Percentiles rank a stretch among this genome's conserved stretches.
Evolutionary conservation across 2,113 vertebrate species (phyloP).

Genomic region (Bombycilla garrulus): DNA sequence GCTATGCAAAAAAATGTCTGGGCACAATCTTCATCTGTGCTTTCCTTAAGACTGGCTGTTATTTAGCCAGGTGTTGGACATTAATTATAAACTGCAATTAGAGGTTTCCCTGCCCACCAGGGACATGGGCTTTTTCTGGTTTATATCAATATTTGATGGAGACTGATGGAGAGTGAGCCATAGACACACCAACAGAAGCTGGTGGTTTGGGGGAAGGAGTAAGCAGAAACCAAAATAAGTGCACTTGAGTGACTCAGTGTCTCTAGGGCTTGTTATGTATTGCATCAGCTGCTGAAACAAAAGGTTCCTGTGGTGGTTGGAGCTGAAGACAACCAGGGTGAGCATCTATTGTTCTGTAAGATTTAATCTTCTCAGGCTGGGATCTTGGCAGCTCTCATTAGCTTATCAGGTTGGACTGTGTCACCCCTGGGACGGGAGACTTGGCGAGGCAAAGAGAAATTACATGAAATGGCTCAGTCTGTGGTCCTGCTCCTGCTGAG

Average conservation of each 20-base stretch:
- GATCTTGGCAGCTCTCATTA: slow-evolving; percentile 47
- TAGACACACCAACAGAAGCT: neutral
- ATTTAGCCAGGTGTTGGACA: neutral
- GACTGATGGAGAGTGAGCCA: neutral
- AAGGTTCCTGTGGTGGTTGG: slow-evolving; percentile 60
- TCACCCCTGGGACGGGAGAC: neutral
- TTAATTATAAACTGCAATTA: neutral
- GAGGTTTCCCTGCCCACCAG: neutral
- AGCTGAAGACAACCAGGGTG: slow-evolving; percentile 42
- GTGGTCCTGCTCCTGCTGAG: neutral
- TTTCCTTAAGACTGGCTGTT: neutral
- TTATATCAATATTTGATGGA: neutral
- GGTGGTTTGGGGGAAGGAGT: neutral
- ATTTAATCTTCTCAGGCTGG: slow-evolving; percentile 12
- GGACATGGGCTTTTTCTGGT: neutral
- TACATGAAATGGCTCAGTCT: neutral
- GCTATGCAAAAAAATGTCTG: neutral
- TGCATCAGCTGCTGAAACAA: slow-evolving; percentile 55
- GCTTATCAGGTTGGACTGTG: slow-evolving; percentile 4
- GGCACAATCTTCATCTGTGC: neutral
- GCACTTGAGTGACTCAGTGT: slow-evolving; percentile 31
- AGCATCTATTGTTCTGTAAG: neutral
- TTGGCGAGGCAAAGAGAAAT: neutral
- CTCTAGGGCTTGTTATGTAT: slow-evolving; percentile 12
- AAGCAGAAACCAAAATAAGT: slow-evolving; percentile 30